Evolutionary conservation across 2,113 vertebrate species (phyloP), one percentile per base, ranked within the genome.

Genomic region (Tonatia bakeri): DNA sequence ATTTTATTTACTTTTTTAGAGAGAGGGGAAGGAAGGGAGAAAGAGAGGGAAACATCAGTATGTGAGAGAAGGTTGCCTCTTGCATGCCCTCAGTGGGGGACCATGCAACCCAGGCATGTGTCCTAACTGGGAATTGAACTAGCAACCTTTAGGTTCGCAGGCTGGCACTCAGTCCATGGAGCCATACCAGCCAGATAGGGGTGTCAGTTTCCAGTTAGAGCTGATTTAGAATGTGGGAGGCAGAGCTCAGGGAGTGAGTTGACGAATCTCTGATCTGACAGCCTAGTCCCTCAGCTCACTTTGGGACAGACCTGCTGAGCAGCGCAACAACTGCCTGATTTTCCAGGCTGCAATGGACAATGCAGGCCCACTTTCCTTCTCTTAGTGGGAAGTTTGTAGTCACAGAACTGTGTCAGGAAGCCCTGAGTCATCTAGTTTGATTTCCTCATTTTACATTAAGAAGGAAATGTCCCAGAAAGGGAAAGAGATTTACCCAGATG

Each of bases 381-480:
- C 16, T 24, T 90, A 38, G 36, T 47, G 20, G 40, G 70, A 92
- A 91, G 17, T 75, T 81, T 90, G 24, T 89, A 45, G n/a, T 95
- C 40, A 31, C 24, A 91, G 36, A 86, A 73, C 31, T 26, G 56
- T 92, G 36, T 61, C 52, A 70, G 81, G n/a, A 31, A 56, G 36
- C 54, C 76, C 59, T 3, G 56, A 77, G 76, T 87, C 72, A 67
- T 72, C 82, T 61, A 13, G n/a, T 43, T 12, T 80, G 64, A 20
- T 70, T 33, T 75, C 56, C 36, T 84, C 31, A 7, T 64, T 93
- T 79, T 84, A 45, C 8, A 36, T 81, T 76, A 93, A 87, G 80
- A 92, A 94, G 88, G 36, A 97, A 94, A 36, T 82, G 56, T 20
- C 24, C 36, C 56, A 69, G 54, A 94, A 81, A 89, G 45, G 61